phyloP scores from a whole-genome alignment of 2,888 invertebrate species.

The Podotricha telesiphe region DNA sequence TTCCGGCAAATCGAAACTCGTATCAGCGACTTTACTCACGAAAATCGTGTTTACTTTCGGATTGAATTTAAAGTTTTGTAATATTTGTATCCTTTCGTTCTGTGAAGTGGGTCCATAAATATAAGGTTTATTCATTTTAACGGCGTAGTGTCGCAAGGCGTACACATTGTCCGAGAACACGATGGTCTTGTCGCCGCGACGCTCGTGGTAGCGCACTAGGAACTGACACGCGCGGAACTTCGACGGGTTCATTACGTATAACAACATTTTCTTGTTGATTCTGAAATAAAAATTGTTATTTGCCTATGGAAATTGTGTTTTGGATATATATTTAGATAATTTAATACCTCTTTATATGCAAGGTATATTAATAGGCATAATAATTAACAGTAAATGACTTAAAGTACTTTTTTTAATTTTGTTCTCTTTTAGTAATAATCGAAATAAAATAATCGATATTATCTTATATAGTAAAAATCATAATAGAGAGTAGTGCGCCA shows the following conservation, averaged over 20 bases:
- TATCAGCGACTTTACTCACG: constrained; percentile 99
- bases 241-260: constrained; percentile 99
- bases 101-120: constrained; percentile 99
- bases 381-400: too few species aligned
- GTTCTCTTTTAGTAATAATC: too few species aligned
- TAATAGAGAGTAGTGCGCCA: too few species aligned
- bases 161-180: constrained; percentile 99
- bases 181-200: constrained; percentile 98
- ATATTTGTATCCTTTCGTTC: constrained; percentile 97
- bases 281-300: too few species aligned
- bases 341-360: too few species aligned
- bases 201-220: constrained; percentile 94
- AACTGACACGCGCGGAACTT: constrained; percentile 99
- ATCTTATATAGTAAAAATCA: too few species aligned
- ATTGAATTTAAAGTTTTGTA: constrained; percentile 99
- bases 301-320: too few species aligned
- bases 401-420: too few species aligned
- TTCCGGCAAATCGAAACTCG: constrained; percentile 99
- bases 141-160: constrained; percentile 98
- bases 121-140: constrained; percentile 98
- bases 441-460: too few species aligned
- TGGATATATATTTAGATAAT: too few species aligned
- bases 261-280: constrained; percentile 94
- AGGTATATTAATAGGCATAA: too few species aligned
- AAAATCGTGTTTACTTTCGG: constrained; percentile 99